These are phyloP conservation scores for Origma solitaria DNA, from an alignment of 2,113 vertebrate species.

Conservation along the genomic window DNA sequence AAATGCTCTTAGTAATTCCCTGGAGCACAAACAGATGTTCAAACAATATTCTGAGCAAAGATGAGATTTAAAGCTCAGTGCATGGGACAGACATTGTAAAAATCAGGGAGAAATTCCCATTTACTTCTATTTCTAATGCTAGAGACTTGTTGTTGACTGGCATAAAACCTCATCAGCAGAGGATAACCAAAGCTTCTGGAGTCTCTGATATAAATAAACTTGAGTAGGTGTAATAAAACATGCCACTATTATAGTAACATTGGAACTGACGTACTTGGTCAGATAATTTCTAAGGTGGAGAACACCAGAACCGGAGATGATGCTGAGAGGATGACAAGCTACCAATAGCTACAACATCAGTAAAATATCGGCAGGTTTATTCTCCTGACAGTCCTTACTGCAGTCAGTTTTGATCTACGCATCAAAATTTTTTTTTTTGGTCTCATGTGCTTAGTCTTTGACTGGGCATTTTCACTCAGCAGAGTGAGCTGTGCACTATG, in stretches of 20 bases:
- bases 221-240: background rate
- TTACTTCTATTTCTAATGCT: background rate
- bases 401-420: background rate
- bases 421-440: background rate
- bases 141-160: background rate
- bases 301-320: background rate
- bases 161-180: background rate
- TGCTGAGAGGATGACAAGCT: background rate
- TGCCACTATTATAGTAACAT: background rate
- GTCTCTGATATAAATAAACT: background rate
- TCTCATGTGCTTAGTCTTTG: background rate
- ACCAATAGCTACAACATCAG: background rate
- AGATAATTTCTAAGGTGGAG: background rate
- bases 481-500: background rate
- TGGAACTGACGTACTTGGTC: background rate
- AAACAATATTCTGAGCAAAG: background rate
- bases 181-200: background rate
- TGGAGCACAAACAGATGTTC: background rate
- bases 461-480: background rate
- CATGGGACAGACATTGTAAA: background rate
- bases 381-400: background rate
- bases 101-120: background rate
- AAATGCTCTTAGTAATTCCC: conserved; percentile 26
- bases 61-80: conserved; percentile 6
- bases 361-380: background rate